These are phyloP conservation scores for Ligdia adustata DNA, from an alignment of 2,888 invertebrate species.

Conservation along the genomic window DNA sequence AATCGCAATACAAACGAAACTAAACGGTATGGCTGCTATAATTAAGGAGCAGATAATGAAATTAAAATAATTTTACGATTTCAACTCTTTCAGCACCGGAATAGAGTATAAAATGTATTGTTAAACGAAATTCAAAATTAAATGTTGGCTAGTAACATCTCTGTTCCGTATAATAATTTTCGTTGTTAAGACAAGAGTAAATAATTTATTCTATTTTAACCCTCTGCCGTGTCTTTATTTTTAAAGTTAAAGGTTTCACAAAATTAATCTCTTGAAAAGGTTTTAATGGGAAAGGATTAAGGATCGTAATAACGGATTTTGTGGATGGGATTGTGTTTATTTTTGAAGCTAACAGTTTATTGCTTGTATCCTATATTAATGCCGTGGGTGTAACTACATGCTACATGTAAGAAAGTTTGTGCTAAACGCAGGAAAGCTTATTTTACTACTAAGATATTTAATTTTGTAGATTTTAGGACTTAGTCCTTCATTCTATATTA, in stretches of 20 bases:
- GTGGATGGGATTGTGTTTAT: constrained; percentile 5
- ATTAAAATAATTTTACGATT: constrained; percentile 33
- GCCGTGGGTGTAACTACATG: too few species aligned
- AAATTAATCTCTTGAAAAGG: constrained; percentile 18
- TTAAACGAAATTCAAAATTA: constrained; percentile 49
- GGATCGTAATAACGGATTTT: constrained; percentile 10
- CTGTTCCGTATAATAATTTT: constrained; percentile 69
- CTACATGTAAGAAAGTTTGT: too few species aligned
- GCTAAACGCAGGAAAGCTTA: too few species aligned
- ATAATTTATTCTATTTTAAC: constrained; percentile 71
- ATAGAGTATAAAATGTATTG: constrained; percentile 45
- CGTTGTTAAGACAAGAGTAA: constrained; percentile 73
- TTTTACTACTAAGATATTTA: too few species aligned
- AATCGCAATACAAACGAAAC: constrained; percentile 77
- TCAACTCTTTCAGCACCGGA: constrained; percentile 26
- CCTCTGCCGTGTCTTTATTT: constrained; percentile 38
- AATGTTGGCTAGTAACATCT: constrained; percentile 65
- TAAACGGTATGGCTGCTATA: constrained; percentile 71
- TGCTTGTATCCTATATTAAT: too few species aligned
- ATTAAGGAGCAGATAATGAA: constrained; percentile 74
- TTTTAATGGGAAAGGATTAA: constrained; percentile 20
- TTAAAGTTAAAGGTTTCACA: constrained; percentile 22
- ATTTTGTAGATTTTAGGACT: too few species aligned
- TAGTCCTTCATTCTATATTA: too few species aligned
- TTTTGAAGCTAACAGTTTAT: constrained; percentile 6